These are phyloP conservation scores for Actinostola sp. DNA, from an alignment of 92 coral and sea anemone genomes.

Conservation along the genomic window DNA sequence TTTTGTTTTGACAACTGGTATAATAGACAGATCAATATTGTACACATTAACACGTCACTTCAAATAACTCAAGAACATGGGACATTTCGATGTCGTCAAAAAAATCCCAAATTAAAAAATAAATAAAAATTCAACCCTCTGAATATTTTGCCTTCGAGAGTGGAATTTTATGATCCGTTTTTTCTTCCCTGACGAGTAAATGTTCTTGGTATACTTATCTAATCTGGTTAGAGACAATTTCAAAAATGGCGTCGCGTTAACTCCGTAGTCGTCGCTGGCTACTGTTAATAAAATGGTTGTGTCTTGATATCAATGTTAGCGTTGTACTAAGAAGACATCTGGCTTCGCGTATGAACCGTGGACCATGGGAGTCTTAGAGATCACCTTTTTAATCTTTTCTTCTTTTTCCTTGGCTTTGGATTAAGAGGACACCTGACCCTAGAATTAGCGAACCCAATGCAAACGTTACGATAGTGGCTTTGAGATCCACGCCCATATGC, in stretches of 20 bases:
- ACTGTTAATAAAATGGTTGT: slow-evolving; percentile 6
- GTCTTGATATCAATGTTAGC: background rate
- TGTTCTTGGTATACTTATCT: background rate
- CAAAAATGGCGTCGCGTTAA: background rate
- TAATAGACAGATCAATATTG: slow-evolving; percentile 55
- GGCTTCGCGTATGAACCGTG: slow-evolving; percentile 46
- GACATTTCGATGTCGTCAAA: too few relatives aligned
- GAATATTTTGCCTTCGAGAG: too few relatives aligned
- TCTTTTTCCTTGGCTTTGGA: slow-evolving; percentile 34
- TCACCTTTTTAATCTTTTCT: slow-evolving; percentile 32
- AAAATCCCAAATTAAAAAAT: too few relatives aligned
- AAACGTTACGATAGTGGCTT: slow-evolving; percentile 3
- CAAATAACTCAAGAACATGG: slow-evolving; percentile 14
- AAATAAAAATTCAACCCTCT: background rate
- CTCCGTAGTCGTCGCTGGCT: too few relatives aligned
- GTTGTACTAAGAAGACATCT: slow-evolving; percentile 34
- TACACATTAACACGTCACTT: slow-evolving; percentile 34
- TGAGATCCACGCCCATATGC: slow-evolving; percentile 13
- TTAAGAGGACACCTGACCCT: slow-evolving; percentile 45
- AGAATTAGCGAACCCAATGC: slow-evolving; percentile 16
- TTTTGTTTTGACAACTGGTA: slow-evolving; percentile 54
- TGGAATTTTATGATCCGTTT: too few relatives aligned
- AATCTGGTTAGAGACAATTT: background rate
- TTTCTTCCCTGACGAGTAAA: too few relatives aligned
- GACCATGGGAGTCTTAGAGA: slow-evolving; percentile 50